Percentiles rank a stretch among this genome's conserved stretches.
phyloP scores from a whole-genome alignment of 1,140 invertebrate genomes.

The Cydia splendana region DNA sequence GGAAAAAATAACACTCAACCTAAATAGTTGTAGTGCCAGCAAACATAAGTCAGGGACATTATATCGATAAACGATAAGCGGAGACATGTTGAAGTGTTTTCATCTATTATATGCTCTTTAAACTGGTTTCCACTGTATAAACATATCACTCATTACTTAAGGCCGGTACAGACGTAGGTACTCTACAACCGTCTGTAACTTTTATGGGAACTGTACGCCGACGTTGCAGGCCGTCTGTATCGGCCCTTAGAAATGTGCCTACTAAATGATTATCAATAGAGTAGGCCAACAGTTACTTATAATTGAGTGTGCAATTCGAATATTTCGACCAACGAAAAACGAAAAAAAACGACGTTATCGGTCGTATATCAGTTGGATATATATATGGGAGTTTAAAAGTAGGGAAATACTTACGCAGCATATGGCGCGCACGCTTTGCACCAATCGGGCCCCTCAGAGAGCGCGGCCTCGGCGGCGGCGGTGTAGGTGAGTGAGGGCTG shows the following conservation, averaged over 20 bases:
- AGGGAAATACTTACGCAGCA: constrained; percentile 76
- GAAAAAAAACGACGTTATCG: not conserved
- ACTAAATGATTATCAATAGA: not conserved
- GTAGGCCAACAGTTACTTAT: not conserved
- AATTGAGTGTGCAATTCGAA: not conserved
- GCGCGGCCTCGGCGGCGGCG: constrained; percentile 84
- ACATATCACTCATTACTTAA: not conserved
- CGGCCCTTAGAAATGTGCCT: not conserved
- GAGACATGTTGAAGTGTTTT: constrained; percentile 1
- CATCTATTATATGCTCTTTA: not conserved
- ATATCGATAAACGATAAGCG: constrained; percentile 12
- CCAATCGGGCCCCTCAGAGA: constrained; percentile 84
- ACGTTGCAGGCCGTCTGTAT: too few species aligned
- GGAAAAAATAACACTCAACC: constrained; percentile 11
- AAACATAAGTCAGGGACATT: constrained; percentile 9
- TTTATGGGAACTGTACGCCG: too few species aligned
- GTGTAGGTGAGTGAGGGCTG: constrained; percentile 87
- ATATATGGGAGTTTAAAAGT: constrained; percentile 44
- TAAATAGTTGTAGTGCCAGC: constrained; percentile 18
- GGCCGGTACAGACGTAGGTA: too few species aligned
- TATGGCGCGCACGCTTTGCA: constrained; percentile 81
- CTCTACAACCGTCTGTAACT: too few species aligned
- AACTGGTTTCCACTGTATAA: constrained; percentile 1
- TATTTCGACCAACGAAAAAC: not conserved
- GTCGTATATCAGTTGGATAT: not conserved